Base-by-base conservation (phyloP, 2,888 invertebrate genomes). In the Cryptosula pallasiana region DNA sequence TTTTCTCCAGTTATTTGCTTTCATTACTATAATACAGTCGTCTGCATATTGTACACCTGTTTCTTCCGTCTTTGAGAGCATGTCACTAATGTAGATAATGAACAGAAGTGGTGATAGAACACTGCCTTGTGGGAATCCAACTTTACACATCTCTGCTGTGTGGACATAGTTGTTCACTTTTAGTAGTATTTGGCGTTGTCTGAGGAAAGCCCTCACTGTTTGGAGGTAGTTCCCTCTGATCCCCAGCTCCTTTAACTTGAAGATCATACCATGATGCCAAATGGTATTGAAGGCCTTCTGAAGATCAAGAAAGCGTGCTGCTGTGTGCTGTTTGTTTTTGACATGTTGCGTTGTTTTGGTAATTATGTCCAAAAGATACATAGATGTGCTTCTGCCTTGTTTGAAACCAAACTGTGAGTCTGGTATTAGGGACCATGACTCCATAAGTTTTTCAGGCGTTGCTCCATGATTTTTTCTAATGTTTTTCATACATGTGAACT, bases 401-500 rank as follows among this genome's bases (percentile, higher is more conserved):
- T 20, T 45, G 45, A 45, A 45, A 13, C 45, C 45, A 45, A 13
- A 45, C 45, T 45, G 45, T 13, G 45, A 13, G 20, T 45, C 20
- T 45, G 45, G 20, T 13, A 45, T 45, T 5, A 45, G 45, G 20
- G 45, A 20, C 45, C 45, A 45, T 13, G 5, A 20, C 20, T 45
- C 45, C 5, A 45, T 45, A 13, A 45, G 20, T 5, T 13, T 5
- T 20, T 5, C 20, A 45, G 20, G 5, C 45, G 5, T 20, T 20
- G 45, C 20, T 45, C 45, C 20, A 45, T 9, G 5, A 57, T 57
- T 25, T 23, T 57, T 57, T 57, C 57, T n/a, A 57, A 25, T 25
- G 57, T 57, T 23, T 57, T 57, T n/a, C 57, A 9, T 5, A 57
- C 57, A 57, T 57, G 25, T n/a, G 25, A 57, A 23, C 57, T 57